Conservation (phyloP, 2,113 vertebrate species). For the Jacana jacana region DNA sequence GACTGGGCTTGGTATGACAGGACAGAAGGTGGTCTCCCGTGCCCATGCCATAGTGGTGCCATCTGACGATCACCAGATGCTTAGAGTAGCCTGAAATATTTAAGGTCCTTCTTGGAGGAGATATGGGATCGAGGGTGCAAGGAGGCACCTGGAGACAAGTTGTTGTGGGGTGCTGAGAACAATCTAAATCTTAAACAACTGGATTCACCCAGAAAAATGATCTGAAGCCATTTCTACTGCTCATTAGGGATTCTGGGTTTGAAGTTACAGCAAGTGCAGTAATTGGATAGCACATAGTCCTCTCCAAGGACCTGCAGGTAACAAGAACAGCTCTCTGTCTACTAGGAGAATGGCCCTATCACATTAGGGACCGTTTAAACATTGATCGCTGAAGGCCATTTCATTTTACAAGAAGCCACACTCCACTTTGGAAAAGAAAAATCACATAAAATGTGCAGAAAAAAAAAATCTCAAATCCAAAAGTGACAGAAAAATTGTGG, state of each 20-base stretch:
- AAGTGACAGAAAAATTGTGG: background rate
- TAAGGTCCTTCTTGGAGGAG: background rate
- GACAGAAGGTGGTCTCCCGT: background rate
- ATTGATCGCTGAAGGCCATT: background rate
- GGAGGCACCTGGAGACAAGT: background rate
- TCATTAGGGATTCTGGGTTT: background rate
- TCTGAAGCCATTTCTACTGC: background rate
- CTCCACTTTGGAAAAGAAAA: background rate
- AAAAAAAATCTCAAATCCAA: background rate
- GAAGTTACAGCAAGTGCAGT: background rate
- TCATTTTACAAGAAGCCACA: background rate
- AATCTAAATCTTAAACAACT: background rate
- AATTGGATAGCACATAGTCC: background rate
- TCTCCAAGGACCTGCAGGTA: background rate
- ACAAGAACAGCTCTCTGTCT: background rate
- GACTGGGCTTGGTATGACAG: background rate
- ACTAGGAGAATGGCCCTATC: background rate
- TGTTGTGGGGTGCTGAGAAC: background rate
- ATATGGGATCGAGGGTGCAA: background rate
- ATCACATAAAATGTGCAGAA: background rate
- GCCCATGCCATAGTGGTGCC: background rate
- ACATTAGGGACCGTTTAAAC: background rate
- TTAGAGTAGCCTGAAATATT: accelerated
- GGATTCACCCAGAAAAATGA: background rate
- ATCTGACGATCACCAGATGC: background rate